A percentile compares a stretch with the other conserved stretches of the same genome.
Conservation (phyloP, 2,797 vertebrate species). For the Cephalopachus bancanus region DNA sequence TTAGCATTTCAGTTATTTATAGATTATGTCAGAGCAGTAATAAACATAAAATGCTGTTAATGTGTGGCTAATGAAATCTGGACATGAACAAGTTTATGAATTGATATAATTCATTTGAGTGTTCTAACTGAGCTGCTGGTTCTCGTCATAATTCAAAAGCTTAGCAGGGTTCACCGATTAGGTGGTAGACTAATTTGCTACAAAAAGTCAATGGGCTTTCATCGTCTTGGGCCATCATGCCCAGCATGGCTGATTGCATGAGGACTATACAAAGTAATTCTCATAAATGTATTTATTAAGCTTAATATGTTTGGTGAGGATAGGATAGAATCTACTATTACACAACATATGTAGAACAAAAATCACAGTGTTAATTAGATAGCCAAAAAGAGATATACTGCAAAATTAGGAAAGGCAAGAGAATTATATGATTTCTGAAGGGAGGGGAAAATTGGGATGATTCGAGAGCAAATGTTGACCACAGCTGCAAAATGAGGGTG, state of each 20-base stretch:
- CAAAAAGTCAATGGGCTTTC: constrained; percentile 96
- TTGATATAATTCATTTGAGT: constrained; percentile 98
- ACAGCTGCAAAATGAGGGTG: constrained; percentile 76
- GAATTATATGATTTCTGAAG: constrained; percentile 63
- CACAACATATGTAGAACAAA: constrained; percentile 88
- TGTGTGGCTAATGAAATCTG: constrained; percentile 99
- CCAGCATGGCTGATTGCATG: constrained; percentile 95
- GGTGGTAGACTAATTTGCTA: constrained; percentile 96
- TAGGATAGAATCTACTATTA: constrained; percentile 90
- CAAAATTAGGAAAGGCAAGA: constrained; percentile 83
- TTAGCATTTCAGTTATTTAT: constrained; percentile 98
- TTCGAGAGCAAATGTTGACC: constrained; percentile 83
- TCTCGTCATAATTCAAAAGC: constrained; percentile 95
- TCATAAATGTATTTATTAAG: constrained; percentile 97
- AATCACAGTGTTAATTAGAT: constrained; percentile 86
- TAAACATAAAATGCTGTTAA: constrained; percentile 99
- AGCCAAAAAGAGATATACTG: constrained; percentile 84
- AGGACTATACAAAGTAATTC: constrained; percentile 95
- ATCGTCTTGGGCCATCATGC: constrained; percentile 94
- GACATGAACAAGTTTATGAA: constrained; percentile 99
- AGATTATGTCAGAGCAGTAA: constrained; percentile 97
- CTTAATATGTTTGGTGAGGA: constrained; percentile 93
- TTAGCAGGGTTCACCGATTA: constrained; percentile 95
- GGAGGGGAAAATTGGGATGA: constrained; percentile 63
- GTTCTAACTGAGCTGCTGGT: constrained; percentile 93